Evolutionary conservation across 2,888 invertebrate genomes (phyloP), one percentile per base, ranked within the genome.

Genomic region (Isoperla grammatica): DNA sequence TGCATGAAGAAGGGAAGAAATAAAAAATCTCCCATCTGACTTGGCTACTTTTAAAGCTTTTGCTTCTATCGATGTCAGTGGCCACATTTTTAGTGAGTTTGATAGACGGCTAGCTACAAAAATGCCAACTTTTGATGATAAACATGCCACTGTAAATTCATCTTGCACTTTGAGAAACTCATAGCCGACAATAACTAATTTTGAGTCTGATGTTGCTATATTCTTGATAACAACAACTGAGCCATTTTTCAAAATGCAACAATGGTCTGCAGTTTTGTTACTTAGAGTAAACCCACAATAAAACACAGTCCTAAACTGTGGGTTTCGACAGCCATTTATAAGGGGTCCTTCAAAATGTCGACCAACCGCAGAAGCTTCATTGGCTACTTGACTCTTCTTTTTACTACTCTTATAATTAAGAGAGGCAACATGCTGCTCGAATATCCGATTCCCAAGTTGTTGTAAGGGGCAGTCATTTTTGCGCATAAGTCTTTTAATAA

Each of bases 381-480:
- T 23, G 12, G n/a, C 11, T 22, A 8, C 13, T 22, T 19, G 8
- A 11, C 11, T 22, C 8, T 48, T 4, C 20, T 19, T 19, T 9
- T 22, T 22, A 12, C 22, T 11, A 22, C 12, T 48, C 11, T 20
- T 19, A 48, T 9, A 13, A 20, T 12, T n/a, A 12, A 48, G 22
- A 19, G 48, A 19, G 11, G 48, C 19, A 12, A 50, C 12, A 23
- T 50, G 22, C 35, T 50, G 22, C 49, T 50, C 49, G 17, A 2
- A 12, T 15, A 50, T n/a, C 2, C 49, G 49, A 15, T 50, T 50
- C 17, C 23, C 60, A 40, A 56, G 15, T 56, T 60, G 60, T 39
- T 60, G 60, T 22, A 60, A 48, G 15, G 56, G 60, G 12, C 56
- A 22, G n/a, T 60, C 48, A 56, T 29, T 15, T 39, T 56, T 60